phyloP scores from a whole-genome alignment of 2,113 vertebrate genomes.

The Chionis minor region DNA sequence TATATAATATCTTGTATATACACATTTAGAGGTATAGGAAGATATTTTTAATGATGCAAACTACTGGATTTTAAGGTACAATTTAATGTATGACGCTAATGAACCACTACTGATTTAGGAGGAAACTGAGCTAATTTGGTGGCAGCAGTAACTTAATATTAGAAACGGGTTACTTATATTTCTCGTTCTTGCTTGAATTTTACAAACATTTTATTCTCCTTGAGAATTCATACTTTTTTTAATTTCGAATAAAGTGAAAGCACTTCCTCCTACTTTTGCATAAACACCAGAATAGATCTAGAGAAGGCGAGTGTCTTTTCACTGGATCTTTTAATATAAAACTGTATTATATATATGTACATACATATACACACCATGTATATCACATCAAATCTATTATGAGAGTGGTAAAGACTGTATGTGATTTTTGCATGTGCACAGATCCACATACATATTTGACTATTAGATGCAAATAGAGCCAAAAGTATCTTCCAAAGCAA shows the following conservation, averaged over 20 bases:
- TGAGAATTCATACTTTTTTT: background rate
- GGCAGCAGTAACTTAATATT: background rate
- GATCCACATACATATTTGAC: background rate
- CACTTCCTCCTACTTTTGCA: background rate
- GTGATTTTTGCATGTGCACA: background rate
- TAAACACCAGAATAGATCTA: background rate
- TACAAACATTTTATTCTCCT: background rate
- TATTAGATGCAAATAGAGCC: background rate
- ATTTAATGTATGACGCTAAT: background rate
- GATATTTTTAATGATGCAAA: background rate
- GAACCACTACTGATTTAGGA: background rate
- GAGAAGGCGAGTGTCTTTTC: background rate
- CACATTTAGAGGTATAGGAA: background rate
- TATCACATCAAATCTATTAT: background rate
- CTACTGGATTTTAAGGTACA: background rate
- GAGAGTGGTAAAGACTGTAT: background rate
- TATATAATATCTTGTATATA: background rate
- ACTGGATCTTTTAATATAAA: background rate
- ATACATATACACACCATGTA: background rate
- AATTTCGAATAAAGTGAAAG: background rate
- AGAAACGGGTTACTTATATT: background rate
- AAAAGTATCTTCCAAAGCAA: background rate
- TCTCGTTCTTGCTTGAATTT: background rate
- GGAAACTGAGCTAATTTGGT: background rate
- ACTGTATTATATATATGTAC: background rate